Conservation (phyloP, 2,113 vertebrate genomes). For the Galbula dea region DNA sequence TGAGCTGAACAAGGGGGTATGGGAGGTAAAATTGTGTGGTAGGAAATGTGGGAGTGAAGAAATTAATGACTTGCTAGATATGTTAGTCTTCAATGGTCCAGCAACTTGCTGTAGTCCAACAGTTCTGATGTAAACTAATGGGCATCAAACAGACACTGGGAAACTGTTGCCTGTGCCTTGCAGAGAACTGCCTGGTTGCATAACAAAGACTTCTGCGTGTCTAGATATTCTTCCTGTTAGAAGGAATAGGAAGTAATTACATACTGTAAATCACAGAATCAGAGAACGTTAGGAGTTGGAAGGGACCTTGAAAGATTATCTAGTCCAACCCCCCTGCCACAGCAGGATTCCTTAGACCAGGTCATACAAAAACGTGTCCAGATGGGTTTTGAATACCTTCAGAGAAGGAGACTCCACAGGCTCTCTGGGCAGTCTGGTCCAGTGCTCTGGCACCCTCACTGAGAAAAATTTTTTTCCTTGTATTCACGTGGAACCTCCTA, state of each 20-base stretch:
- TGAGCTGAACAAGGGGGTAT: neutral
- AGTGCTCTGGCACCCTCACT: too few species aligned
- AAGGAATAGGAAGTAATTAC: neutral
- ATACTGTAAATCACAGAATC: too few species aligned
- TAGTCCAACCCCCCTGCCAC: too few species aligned
- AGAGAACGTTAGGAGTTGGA: too few species aligned
- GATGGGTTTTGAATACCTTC: too few species aligned
- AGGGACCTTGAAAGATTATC: too few species aligned
- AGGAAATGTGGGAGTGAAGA: neutral
- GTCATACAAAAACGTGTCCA: too few species aligned
- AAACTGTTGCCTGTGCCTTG: neutral
- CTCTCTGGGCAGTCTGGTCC: too few species aligned
- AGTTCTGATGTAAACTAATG: neutral
- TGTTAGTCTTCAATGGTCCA: neutral
- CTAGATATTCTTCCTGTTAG: neutral
- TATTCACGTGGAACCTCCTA: too few species aligned
- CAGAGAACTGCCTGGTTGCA: neutral
- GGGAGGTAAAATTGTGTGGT: neutral
- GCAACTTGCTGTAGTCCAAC: neutral
- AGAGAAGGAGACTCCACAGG: too few species aligned
- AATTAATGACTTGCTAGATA: neutral
- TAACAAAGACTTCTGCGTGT: neutral
- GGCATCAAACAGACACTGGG: neutral
- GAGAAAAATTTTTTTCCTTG: too few species aligned
- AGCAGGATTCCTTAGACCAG: too few species aligned